Percentiles rank a stretch among this genome's conserved stretches.
Evolutionary conservation across 1,140 invertebrate genomes (phyloP).

Genomic region (Nylanderia fulva): DNA sequence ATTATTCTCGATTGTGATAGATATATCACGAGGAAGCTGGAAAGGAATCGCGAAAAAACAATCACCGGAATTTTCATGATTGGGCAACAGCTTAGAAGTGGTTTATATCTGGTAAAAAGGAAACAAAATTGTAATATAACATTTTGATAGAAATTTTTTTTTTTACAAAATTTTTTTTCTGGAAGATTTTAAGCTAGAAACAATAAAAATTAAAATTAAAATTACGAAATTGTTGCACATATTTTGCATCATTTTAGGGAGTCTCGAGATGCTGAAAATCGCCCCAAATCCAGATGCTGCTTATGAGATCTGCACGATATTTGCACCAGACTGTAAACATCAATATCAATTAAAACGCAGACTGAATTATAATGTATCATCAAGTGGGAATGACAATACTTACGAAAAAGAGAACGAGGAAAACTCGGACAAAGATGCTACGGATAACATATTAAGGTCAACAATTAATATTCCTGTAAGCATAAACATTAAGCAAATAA

Average conservation of each 20-base stretch:
- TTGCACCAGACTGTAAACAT: constrained; percentile 88
- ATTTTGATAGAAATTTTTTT: neutral
- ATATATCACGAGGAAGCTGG: constrained; percentile 87
- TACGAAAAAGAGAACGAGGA: constrained; percentile 8
- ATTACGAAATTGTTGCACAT: neutral
- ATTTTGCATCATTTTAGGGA: constrained; percentile 87
- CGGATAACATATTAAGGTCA: neutral
- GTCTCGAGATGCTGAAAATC: constrained; percentile 91
- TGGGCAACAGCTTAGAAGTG: constrained; percentile 90
- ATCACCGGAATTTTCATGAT: constrained; percentile 91
- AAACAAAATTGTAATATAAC: constrained; percentile 26
- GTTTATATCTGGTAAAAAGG: constrained; percentile 89
- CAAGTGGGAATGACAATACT: constrained; percentile 20
- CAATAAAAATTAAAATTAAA: neutral
- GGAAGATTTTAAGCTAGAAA: neutral
- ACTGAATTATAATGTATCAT: neutral
- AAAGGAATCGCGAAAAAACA: constrained; percentile 86
- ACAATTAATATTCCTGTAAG: neutral
- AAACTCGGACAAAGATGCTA: neutral
- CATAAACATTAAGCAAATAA: neutral
- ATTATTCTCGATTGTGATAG: constrained; percentile 90
- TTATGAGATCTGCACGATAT: constrained; percentile 91
- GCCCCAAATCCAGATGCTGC: constrained; percentile 91
- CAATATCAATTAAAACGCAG: constrained; percentile 15
- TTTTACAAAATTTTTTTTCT: neutral